Evolutionary conservation across 2,888 invertebrate species (phyloP), one percentile per base, ranked within the genome.

Genomic region (Danaus chrysippus): DNA sequence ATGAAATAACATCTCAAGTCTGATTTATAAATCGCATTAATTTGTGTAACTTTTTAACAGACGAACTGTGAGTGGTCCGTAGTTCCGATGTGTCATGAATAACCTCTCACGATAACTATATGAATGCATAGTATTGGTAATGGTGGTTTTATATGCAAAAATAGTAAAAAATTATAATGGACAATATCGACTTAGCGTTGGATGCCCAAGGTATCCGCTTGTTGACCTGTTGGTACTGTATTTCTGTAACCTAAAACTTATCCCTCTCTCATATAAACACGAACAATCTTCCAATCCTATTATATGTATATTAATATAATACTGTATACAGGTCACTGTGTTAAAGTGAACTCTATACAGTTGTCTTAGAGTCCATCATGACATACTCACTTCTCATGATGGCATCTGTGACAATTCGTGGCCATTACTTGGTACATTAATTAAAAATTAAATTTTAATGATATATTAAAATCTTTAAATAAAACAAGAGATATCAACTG

Each of bases 181-280:
- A 86, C 79, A 81, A 83, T 78, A 77, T 84, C 77, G 77, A 77
- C 90, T 89, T 90, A 89, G 85, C 90, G 87, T 87, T 84, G 90
- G 89, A 90, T 90, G 90, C 90, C 90, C 90, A 87, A 86, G 81
- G 84, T 84, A 84, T 88, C 86, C 82, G 87, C 76, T 75, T 87
- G 87, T 81, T 82, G 87, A 87, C 84, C 86, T 86, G 86, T 82
- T 80, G 86, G 83, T 81, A 82, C 80, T 81, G 78, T 76, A 76
- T 72, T 72, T 85, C 88, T 91, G 88, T 84, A 87, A 87, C 86
- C 85, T 89, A 81, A 84, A 83, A 89, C 90, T 89, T 87, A 89
- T 90, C 88, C 91, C 90, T 89, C 87, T 81, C 76, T 81, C 75
- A 75, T 77, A 73, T 73, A 64, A 70, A 71, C 70, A 72, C 72